Conservation (phyloP, 1,140 invertebrate genomes). For the Neodiprion lecontei region DNA sequence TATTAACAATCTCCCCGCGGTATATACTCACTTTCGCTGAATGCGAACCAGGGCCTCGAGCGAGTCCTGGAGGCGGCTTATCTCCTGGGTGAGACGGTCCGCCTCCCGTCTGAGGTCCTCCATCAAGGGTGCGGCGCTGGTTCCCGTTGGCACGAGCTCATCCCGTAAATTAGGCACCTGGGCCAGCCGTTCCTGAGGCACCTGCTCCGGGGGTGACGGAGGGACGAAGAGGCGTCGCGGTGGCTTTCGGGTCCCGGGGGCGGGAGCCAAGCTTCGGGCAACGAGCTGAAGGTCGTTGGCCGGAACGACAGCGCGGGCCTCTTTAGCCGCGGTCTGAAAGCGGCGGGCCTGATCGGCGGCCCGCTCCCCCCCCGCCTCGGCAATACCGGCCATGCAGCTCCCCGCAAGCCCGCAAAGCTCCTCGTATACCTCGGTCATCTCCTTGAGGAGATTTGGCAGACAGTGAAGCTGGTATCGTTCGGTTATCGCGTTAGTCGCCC, state of each 20-base stretch:
- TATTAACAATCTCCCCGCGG: no score
- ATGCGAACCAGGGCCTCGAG: slow-evolving; percentile 83
- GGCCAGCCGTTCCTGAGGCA: slow-evolving; percentile 47
- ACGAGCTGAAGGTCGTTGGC: slow-evolving; percentile 51
- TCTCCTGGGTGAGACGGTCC: slow-evolving; percentile 82
- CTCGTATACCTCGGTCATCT: slow-evolving; percentile 56
- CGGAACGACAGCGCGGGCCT: slow-evolving; percentile 44
- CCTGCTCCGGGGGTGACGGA: slow-evolving; percentile 52
- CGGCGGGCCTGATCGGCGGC: slow-evolving; percentile 48
- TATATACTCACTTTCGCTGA: slow-evolving; percentile 78
- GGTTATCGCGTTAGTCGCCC: slow-evolving; percentile 89
- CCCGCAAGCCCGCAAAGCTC: slow-evolving; percentile 50
- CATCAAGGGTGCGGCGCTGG: slow-evolving; percentile 74
- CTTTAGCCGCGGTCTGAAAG: slow-evolving; percentile 47
- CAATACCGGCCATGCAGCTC: slow-evolving; percentile 51
- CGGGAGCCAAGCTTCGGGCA: slow-evolving; percentile 45
- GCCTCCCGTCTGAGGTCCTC: slow-evolving; percentile 84
- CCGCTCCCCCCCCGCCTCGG: slow-evolving; percentile 48
- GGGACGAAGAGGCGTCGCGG: slow-evolving; percentile 51
- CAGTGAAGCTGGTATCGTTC: slow-evolving; percentile 67
- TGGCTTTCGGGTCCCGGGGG: slow-evolving; percentile 49
- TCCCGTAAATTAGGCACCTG: slow-evolving; percentile 74
- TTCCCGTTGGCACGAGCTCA: slow-evolving; percentile 82
- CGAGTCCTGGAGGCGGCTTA: slow-evolving; percentile 86
- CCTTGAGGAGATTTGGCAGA: slow-evolving; percentile 48